Evolutionary conservation across 2,888 invertebrate genomes (phyloP).

Genomic region (Cordilura impudica): DNA sequence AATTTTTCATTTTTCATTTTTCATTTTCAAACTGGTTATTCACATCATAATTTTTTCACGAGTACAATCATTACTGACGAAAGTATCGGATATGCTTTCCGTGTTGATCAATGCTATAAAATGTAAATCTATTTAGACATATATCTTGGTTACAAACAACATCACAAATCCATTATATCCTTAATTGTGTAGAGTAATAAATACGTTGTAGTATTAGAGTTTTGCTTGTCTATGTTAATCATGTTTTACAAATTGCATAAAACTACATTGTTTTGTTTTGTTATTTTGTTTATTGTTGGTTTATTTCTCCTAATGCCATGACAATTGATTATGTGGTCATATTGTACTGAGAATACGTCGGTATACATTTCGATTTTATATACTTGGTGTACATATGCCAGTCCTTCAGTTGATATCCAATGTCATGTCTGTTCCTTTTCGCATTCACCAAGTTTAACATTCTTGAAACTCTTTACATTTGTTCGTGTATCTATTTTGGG

Average conservation of each 20-base stretch:
- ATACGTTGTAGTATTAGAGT: conserved; percentile 1
- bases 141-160: too few relatives aligned
- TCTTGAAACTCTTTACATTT: conserved; percentile 14
- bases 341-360: neutral
- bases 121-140: too few relatives aligned
- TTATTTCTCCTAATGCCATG: conserved; percentile 41
- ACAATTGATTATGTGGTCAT: conserved; percentile 64
- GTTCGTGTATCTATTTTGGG: neutral
- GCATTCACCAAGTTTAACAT: conserved; percentile 13
- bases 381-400: conserved; percentile 8
- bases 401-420: conserved; percentile 15
- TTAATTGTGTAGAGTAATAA: too few relatives aligned
- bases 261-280: conserved; percentile 17
- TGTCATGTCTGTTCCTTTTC: conserved; percentile 26
- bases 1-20: too few relatives aligned
- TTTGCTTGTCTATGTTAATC: conserved; percentile 30
- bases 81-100: too few relatives aligned
- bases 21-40: too few relatives aligned
- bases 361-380: neutral
- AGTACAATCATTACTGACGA: too few relatives aligned
- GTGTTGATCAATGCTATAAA: too few relatives aligned
- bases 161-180: too few relatives aligned
- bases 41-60: too few relatives aligned
- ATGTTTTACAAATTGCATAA: conserved; percentile 40
- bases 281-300: conserved; percentile 21